Evolutionary conservation across 1,140 invertebrate species (phyloP), one percentile per base, ranked within the genome.

Genomic region (Cydia strobilella): DNA sequence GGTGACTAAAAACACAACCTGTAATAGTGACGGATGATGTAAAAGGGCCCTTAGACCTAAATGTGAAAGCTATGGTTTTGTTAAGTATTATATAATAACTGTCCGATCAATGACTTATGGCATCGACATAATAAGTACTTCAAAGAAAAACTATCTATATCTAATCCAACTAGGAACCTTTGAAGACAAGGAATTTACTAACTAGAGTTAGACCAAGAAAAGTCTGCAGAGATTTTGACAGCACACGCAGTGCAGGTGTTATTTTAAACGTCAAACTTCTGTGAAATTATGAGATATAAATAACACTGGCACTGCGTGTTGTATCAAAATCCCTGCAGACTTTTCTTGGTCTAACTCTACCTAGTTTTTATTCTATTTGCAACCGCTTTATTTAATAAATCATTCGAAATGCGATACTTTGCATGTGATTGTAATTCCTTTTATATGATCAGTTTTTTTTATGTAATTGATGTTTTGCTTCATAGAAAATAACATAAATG

Each of bases 51-150:
- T 51, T 51, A n/a, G 15, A 51, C 48, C 13, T 39, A 12, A 13
- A 39, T 69, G 65, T 69, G 27, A 69, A 42, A 69, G 35, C 9
- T 27, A 69, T 35, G 65, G 65, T 18, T 69, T 39, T 39, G 3
- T 42, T 39, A 66, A 15, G 7, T n/a, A 15, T 35, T 39, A 51
- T 45, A 35, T 69, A 69, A 35, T 69, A 69, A 69, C 65, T 39
- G n/a, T 15, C 18, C 7, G 23, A 39, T 18, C 27, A 35, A 25
- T 39, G 9, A n/a, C 12, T 66, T 42, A 35, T 69, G 31, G 65
- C 23, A 31, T 3, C 18, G 59, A 51, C 15, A n/a, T 15, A 48
- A 48, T 4, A 18, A 51, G 48, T 18, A n/a, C 9, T 51, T 51
- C 15, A 0, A 42, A 12, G 48, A 51, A n/a, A 51, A 51, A 15